Percentiles rank a stretch among this genome's conserved stretches.
These are phyloP conservation scores for Neodontobutis hainanensis DNA, from an alignment of 2,113 vertebrate species.

Conservation along the genomic window DNA sequence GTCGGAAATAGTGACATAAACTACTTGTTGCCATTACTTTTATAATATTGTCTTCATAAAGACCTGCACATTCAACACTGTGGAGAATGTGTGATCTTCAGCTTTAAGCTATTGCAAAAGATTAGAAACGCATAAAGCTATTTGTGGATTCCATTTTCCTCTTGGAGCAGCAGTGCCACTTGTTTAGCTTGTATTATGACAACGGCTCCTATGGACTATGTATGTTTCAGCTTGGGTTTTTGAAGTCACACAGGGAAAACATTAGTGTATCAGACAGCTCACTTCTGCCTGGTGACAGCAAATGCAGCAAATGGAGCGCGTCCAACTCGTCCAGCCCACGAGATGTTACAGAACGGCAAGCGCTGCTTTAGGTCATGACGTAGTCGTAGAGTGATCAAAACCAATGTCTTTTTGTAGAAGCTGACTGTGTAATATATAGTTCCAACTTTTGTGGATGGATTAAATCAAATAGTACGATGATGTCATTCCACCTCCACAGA, in stretches of 20 bases:
- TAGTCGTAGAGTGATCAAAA: slow-evolving; percentile 6
- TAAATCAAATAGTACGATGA: neutral
- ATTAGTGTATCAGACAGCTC: slow-evolving; percentile 9
- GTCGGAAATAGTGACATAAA: slow-evolving; percentile 50
- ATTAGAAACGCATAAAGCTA: too few species aligned
- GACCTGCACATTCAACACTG: neutral
- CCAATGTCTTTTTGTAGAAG: neutral
- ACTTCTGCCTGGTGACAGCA: slow-evolving; percentile 9
- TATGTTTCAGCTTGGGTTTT: neutral
- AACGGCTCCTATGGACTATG: neutral
- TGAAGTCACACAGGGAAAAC: slow-evolving; percentile 5
- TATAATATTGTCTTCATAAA: neutral
- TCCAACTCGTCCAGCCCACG: neutral
- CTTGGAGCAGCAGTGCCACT: too few species aligned
- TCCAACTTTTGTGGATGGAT: neutral
- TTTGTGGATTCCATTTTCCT: too few species aligned
- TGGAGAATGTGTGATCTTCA: neutral
- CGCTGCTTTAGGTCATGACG: neutral
- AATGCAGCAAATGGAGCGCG: slow-evolving; percentile 7
- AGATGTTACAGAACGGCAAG: neutral
- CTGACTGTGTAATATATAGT: neutral
- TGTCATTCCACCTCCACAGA: neutral
- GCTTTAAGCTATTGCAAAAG: too few species aligned
- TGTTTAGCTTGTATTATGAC: slow-evolving; percentile 4
- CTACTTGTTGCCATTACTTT: neutral